Evolutionary conservation across 2,113 vertebrate genomes (phyloP), one percentile per base, ranked within the genome.

Genomic region (Cnemophilus loriae): DNA sequence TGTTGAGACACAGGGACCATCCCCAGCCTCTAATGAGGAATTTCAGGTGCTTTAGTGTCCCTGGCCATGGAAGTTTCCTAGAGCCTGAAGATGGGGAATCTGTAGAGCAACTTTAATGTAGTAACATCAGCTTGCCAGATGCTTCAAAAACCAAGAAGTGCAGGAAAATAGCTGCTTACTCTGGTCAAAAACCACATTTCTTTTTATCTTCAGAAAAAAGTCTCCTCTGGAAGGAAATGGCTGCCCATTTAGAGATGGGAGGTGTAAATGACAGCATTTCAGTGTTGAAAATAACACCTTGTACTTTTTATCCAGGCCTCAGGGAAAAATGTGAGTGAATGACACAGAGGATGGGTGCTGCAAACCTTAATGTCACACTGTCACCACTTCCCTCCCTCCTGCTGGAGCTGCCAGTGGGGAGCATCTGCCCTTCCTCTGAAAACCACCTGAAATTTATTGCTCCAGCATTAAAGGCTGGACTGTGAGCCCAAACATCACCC

Each of bases 281-380:
- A 49, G 27, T 1, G 1, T 30, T 70, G 41, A 27, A 90, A 76
- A 49, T 70, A 27, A 60, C 69, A 84, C 41, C 41, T 75, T 49
- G 39, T 74, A 28, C 39, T 90, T 52, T 59, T 84, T 41, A 49
- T 53, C 41, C 1, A 5, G 30, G 37, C n/a, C 78, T 90, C 1
- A 0, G 41, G 74, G 17, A 61, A 30, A 3, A 9, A 61, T 2
- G 5, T 0, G 13, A 84, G 42, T 13, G 39, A 74, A 44, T 26
- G 63, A 69, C 0, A 0, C 27, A 68, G 49, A 57, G 19, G 9
- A 57, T 13, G 4, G 20, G 4, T 8, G 1, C 74, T 41, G 56
- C 47, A 35, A 75, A 50, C 35, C 24, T 75, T 47, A 52, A 53
- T 23, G 49, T 57, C 23, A 32, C 2, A 2, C 26, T 76, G 32